Conservation (phyloP, 2,888 invertebrate species). For the Unio delphinus region DNA sequence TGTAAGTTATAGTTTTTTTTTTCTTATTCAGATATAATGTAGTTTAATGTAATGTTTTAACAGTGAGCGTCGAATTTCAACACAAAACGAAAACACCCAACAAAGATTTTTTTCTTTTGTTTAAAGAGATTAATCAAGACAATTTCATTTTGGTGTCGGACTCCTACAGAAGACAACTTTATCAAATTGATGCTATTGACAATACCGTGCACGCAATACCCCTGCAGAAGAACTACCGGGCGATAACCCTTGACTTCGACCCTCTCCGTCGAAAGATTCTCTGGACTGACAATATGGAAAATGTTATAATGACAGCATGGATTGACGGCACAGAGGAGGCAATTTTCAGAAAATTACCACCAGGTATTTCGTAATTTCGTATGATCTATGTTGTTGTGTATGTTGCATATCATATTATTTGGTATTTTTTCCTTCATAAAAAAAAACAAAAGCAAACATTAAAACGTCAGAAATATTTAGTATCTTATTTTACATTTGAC, state of each 20-base stretch:
- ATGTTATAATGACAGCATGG: constrained; percentile 51
- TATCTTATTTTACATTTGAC: no score
- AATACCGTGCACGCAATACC: constrained; percentile 50
- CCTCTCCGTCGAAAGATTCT: constrained; percentile 76
- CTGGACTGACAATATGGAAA: constrained; percentile 81
- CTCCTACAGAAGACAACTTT: constrained; percentile 78
- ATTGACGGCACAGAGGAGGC: constrained; percentile 47
- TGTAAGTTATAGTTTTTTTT: no score
- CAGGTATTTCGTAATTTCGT: constrained; percentile 27
- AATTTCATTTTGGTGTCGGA: constrained; percentile 65
- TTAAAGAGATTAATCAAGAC: constrained; percentile 42
- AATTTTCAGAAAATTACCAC: constrained; percentile 36
- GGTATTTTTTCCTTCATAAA: no score
- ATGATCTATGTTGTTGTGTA: no score
- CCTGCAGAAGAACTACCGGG: constrained; percentile 75
- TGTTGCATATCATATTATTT: no score
- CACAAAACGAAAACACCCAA: background rate
- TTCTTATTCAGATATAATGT: no score
- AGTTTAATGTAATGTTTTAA: no score
- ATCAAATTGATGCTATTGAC: constrained; percentile 83
- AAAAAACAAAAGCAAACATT: no score
- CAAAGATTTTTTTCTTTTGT: background rate
- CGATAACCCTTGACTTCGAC: constrained; percentile 88
- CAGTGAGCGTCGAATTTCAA: background rate
- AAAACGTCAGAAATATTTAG: no score